Evolutionary conservation across 1,140 invertebrate species (phyloP), one percentile per base, ranked within the genome.

Genomic region (Belonocnema kinseyi): DNA sequence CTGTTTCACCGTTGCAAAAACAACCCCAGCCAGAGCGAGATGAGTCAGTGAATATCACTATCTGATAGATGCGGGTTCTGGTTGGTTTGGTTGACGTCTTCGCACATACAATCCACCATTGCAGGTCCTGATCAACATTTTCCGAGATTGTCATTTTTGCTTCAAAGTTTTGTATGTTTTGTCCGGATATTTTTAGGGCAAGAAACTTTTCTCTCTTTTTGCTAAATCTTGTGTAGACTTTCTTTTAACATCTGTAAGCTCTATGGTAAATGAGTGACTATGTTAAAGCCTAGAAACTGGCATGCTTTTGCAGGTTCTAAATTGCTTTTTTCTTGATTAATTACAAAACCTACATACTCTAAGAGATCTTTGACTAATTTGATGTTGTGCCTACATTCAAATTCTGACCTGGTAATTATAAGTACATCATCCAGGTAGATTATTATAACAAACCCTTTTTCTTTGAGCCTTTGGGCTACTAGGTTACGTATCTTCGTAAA

Each of bases 201-300:
- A 72, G 17, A 5, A 72, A 21, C 19, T 72, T 72, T 17, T 21
- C 71, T 51, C 46, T 58, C n/a, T 40, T 58, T 56, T 58, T n/a
- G 16, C 40, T 50, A 56, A 50, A 0, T 50, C 21, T 40, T 26
- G 5, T 16, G 70, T 21, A 17, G 19, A 7, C 3, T 7, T 40
- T 75, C 40, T 4, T 10, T 51, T 50, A 19, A 17, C 14, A 8
- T 46, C 14, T 66, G 16, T 2, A 21, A 33, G 13, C 3, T 51
- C 3, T 12, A 58, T 50, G 11, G 26, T 7, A 50, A 58, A 61
- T 14, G 40, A 21, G 12, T 58, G 8, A 21, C 5, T 51, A 51
- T 50, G 33, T 33, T n/a, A 17, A 77, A 77, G 21, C 76, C 76
- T 73, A 77, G 46, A 73, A 73, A 58, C 40, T 73, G 73, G 17